phyloP scores from a whole-genome alignment of 2,888 invertebrate genomes.

The Agonopterix alstromeriana region DNA sequence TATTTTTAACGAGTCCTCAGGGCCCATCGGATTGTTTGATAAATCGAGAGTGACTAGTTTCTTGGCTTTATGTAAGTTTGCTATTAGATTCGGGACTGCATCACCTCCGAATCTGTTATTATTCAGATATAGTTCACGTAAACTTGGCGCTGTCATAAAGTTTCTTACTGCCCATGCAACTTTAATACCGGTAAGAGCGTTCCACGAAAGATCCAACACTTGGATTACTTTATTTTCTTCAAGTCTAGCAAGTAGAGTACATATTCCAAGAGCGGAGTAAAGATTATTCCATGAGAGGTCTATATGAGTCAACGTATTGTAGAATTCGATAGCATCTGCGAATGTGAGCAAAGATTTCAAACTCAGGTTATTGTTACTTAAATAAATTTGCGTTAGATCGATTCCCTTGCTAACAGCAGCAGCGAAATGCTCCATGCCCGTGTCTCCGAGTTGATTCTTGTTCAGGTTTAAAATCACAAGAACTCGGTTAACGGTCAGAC shows the following conservation, averaged over 20 bases:
- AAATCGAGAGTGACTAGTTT: constrained; percentile 20
- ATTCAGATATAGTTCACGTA: constrained; percentile 17
- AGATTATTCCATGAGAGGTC: constrained; percentile 32
- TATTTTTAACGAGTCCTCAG: constrained; percentile 20
- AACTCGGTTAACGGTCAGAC: constrained; percentile 18
- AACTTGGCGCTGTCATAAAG: constrained; percentile 12
- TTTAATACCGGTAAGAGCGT: constrained; percentile 18
- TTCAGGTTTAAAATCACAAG: constrained; percentile 20
- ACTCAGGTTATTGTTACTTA: constrained; percentile 21
- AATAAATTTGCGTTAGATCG: constrained; percentile 17
- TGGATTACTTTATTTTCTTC: constrained; percentile 16
- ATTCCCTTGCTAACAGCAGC: constrained; percentile 16
- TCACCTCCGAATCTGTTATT: constrained; percentile 21
- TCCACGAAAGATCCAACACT: constrained; percentile 27
- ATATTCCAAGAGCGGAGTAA: constrained; percentile 18
- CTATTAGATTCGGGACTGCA: constrained; percentile 13
- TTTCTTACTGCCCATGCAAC: constrained; percentile 16
- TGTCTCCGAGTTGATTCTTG: constrained; percentile 21
- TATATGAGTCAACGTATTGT: constrained; percentile 23
- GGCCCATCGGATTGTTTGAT: constrained; percentile 24
- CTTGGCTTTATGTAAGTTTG: constrained; percentile 13
- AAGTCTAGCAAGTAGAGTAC: constrained; percentile 17
- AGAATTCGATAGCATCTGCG: constrained; percentile 20
- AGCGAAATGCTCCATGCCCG: constrained; percentile 19
- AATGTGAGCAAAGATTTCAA: constrained; percentile 15